A percentile compares a stretch with the other conserved stretches of the same genome.
These are phyloP conservation scores for Ptychodera flava DNA, from an alignment of 35 echinoderm and acorn worm species.

Conservation along the genomic window DNA sequence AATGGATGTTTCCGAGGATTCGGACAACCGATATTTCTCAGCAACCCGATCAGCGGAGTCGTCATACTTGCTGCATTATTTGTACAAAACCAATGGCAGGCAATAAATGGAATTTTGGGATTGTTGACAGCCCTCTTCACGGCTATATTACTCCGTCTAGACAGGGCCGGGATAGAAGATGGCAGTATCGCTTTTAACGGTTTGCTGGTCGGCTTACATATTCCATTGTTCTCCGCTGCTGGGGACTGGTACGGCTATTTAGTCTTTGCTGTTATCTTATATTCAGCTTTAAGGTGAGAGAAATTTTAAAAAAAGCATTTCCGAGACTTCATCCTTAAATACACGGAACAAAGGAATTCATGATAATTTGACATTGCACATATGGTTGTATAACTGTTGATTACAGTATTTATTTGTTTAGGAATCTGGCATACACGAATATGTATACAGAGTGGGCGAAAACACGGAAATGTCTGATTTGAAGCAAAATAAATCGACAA, in stretches of 20 bases:
- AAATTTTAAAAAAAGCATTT: too few relatives aligned
- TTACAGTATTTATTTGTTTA: too few relatives aligned
- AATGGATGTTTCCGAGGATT: slow-evolving; percentile 35
- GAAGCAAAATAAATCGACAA: too few relatives aligned
- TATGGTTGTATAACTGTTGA: too few relatives aligned
- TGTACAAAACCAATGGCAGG: slow-evolving; percentile 61
- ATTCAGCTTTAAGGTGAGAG: not conserved
- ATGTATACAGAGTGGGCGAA: too few relatives aligned
- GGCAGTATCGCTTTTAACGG: slow-evolving; percentile 49
- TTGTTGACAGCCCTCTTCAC: slow-evolving; percentile 35
- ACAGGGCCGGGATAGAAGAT: slow-evolving; percentile 32
- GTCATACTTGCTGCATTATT: slow-evolving; percentile 43
- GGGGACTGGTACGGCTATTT: slow-evolving; percentile 46
- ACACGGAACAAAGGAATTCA: too few relatives aligned
- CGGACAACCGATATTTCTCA: slow-evolving; percentile 60
- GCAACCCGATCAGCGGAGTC: slow-evolving; percentile 54
- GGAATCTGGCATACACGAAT: too few relatives aligned
- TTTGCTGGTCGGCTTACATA: slow-evolving; percentile 34
- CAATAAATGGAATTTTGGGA: slow-evolving; percentile 32
- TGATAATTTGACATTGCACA: too few relatives aligned
- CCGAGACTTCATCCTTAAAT: too few relatives aligned
- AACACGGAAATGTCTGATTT: too few relatives aligned
- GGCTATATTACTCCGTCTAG: slow-evolving; percentile 24
- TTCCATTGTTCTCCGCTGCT: slow-evolving; percentile 20
- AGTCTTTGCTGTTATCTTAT: slow-evolving; percentile 36